phyloP scores from a whole-genome alignment of 1,140 invertebrate species.

The Drosophila tsacasi region DNA sequence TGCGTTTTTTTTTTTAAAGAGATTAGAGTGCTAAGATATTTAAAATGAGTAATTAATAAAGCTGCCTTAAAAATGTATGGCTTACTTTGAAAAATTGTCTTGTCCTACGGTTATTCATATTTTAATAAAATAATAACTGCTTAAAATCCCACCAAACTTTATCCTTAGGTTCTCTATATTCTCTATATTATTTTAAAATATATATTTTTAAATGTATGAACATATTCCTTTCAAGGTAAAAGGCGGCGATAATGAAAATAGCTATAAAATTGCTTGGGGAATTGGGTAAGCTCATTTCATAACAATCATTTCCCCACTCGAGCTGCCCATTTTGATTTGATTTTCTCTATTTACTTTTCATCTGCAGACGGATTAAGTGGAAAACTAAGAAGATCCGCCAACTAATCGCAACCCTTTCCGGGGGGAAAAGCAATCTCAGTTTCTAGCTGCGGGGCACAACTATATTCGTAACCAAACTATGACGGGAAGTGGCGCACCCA shows the following conservation, averaged over 20 bases:
- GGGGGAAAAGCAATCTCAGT: constrained; percentile 66
- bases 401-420: constrained; percentile 57
- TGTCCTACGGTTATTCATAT: neutral
- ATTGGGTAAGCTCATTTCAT: constrained; percentile 5
- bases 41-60: no score
- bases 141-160: no score
- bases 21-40: no score
- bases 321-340: constrained; percentile 24
- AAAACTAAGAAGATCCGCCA: constrained; percentile 8
- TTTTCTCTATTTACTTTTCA: constrained; percentile 45
- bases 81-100: neutral
- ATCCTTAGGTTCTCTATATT: no score
- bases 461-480: constrained; percentile 44
- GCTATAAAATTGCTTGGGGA: constrained; percentile 4
- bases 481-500: constrained; percentile 60
- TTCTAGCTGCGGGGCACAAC: constrained; percentile 42
- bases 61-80: neutral
- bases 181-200: no score
- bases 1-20: no score
- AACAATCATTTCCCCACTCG: constrained; percentile 1
- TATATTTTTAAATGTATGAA: neutral
- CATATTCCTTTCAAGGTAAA: neutral
- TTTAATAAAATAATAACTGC: neutral
- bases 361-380: constrained; percentile 26
- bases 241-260: neutral